These are phyloP conservation scores for Mormyrus lacerda DNA, from an alignment of 2,113 vertebrate species.

Conservation along the genomic window DNA sequence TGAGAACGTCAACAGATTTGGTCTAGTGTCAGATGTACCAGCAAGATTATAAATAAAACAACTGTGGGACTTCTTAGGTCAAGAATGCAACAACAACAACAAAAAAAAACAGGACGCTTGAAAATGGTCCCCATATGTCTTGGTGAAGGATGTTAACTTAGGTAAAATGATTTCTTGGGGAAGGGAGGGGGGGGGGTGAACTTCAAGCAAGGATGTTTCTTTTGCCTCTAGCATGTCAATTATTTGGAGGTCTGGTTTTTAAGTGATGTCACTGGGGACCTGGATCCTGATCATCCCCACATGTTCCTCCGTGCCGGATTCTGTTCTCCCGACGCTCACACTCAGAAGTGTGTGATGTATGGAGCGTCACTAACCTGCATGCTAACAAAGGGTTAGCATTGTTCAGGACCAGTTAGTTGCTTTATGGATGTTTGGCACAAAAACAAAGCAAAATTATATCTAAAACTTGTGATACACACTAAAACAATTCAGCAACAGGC, in stretches of 20 bases:
- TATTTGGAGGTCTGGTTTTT: conserved; percentile 43
- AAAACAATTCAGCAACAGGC: neutral
- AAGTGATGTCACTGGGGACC: conserved; percentile 37
- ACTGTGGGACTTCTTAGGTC: conserved; percentile 52
- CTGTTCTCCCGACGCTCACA: neutral
- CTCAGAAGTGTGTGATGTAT: neutral
- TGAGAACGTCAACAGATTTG: conserved; percentile 25
- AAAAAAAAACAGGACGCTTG: conserved; percentile 20
- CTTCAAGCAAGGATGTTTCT: conserved; percentile 27
- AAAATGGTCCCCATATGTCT: conserved; percentile 54
- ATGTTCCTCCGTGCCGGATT: conserved; percentile 31
- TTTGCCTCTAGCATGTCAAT: conserved; percentile 39
- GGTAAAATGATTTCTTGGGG: conserved; percentile 29
- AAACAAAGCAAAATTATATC: neutral
- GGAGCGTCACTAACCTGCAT: neutral
- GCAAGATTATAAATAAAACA: conserved; percentile 55
- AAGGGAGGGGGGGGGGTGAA: conserved; percentile 29
- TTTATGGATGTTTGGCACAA: neutral
- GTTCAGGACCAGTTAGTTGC: neutral
- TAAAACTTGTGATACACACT: neutral
- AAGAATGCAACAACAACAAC: conserved; percentile 43
- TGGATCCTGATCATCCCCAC: conserved; percentile 48
- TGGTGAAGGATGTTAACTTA: conserved; percentile 25
- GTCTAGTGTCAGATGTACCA: conserved; percentile 46
- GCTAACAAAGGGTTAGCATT: neutral